These are phyloP conservation scores for Falco naumanni DNA, from an alignment of 2,797 vertebrate species.

Conservation along the genomic window DNA sequence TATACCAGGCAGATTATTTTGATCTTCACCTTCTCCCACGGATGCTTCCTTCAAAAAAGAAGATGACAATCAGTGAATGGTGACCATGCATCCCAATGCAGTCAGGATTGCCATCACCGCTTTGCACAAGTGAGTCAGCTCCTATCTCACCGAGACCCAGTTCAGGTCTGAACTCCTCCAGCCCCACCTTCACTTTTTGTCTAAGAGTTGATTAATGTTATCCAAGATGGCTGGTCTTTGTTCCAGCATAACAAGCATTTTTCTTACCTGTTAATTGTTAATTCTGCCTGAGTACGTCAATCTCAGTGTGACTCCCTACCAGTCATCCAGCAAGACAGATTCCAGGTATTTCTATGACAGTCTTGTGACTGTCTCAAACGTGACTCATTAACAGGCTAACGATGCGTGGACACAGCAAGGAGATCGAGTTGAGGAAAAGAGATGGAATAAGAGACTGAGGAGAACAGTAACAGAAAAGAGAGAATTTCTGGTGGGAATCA, in stretches of 20 bases:
- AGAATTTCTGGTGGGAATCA: not conserved
- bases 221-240: not conserved
- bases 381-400: not conserved
- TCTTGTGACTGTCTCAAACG: not conserved
- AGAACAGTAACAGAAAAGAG: not conserved
- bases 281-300: not conserved
- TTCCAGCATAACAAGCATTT: not conserved
- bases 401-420: not conserved
- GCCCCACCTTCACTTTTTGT: not conserved
- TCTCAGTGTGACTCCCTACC: rapidly evolving
- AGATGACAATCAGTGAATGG: not conserved
- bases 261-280: not conserved
- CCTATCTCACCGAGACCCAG: not conserved
- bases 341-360: not conserved
- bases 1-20: not conserved
- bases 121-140: not conserved
- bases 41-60: not conserved
- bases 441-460: not conserved
- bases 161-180: not conserved
- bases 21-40: not conserved
- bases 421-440: not conserved
- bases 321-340: not conserved
- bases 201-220: not conserved
- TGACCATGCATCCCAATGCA: not conserved
- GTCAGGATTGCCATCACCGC: not conserved